Percentiles rank a stretch among this genome's conserved stretches.
Evolutionary conservation across 2,888 invertebrate species (phyloP).

Genomic region (Agrilus biguttatus): DNA sequence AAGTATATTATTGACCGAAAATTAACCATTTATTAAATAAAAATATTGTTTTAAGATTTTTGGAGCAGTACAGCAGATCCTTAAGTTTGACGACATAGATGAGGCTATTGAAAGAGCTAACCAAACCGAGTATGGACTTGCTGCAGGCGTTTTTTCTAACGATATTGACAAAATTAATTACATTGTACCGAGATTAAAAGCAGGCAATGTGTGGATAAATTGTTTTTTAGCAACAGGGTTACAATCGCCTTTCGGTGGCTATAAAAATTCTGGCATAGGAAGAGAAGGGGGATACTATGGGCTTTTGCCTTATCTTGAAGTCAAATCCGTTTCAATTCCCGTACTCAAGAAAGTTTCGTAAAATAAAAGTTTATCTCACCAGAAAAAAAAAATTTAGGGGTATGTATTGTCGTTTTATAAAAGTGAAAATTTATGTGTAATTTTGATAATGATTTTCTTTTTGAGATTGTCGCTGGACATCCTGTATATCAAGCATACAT

Average conservation of each 20-base stretch:
- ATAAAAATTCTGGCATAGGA: slow-evolving; percentile 90
- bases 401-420: too few relatives aligned
- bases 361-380: slow-evolving; percentile 12
- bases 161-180: slow-evolving; percentile 83
- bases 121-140: slow-evolving; percentile 79
- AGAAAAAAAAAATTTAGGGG: too few relatives aligned
- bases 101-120: slow-evolving; percentile 85
- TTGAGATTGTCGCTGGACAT: too few relatives aligned
- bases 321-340: slow-evolving; percentile 75
- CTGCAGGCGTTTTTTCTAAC: slow-evolving; percentile 83
- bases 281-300: slow-evolving; percentile 94
- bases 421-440: too few relatives aligned
- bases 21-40: neutral
- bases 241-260: slow-evolving; percentile 92
- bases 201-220: slow-evolving; percentile 85
- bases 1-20: slow-evolving; percentile 34
- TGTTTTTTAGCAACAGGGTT: slow-evolving; percentile 76
- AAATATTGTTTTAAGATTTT: slow-evolving; percentile 56
- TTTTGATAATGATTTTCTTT: too few relatives aligned
- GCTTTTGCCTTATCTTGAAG: slow-evolving; percentile 83
- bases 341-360: slow-evolving; percentile 66
- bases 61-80: slow-evolving; percentile 88
- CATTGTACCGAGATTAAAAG: slow-evolving; percentile 58
- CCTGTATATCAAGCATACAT: too few relatives aligned
- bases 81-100: slow-evolving; percentile 74